Evolutionary conservation across 92 coral and sea anemone genomes (phyloP).

Genomic region (Desmophyllum pertusum): DNA sequence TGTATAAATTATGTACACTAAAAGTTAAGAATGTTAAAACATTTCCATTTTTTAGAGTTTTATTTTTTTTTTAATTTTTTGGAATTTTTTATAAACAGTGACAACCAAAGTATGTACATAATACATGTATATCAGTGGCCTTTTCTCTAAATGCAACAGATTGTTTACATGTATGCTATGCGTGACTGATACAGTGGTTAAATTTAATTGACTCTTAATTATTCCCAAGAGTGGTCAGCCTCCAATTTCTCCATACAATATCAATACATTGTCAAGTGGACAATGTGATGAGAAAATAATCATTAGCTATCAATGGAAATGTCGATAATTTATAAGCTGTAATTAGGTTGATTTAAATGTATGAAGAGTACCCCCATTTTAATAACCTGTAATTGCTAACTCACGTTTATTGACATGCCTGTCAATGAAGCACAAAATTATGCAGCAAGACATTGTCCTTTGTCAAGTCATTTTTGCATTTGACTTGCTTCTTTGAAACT

Average conservation of each 20-base stretch:
- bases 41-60: no score
- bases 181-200: neutral
- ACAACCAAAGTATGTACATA: no score
- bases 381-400: neutral
- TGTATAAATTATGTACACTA: no score
- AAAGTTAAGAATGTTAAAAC: no score
- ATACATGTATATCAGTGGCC: no score
- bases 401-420: neutral
- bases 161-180: no score
- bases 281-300: no score
- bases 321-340: neutral
- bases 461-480: neutral
- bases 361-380: neutral
- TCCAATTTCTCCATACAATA: neutral
- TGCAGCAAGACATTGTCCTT: neutral
- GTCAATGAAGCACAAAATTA: conserved; percentile 15
- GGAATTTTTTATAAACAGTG: no score
- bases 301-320: neutral
- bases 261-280: neutral
- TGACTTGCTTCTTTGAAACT: conserved; percentile 7
- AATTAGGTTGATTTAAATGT: neutral
- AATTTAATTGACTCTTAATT: neutral
- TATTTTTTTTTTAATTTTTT: no score
- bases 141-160: no score
- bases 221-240: neutral